Base-by-base conservation (phyloP, 2,113 vertebrate species). In the Anarhynchus alexandrinus region DNA sequence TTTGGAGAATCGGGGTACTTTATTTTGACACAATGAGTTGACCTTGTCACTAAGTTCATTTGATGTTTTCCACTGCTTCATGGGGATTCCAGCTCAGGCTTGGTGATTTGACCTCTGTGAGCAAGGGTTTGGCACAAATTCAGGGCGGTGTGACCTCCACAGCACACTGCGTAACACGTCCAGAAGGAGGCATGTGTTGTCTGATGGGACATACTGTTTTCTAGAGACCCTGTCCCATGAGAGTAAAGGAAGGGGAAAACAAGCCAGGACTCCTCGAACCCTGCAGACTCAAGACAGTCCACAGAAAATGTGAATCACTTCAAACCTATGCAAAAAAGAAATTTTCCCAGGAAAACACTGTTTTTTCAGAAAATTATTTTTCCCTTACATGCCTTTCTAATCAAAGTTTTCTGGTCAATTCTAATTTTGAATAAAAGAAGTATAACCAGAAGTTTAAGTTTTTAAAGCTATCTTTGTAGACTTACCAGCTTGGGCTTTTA, bases 201-300 rank as follows among this genome's bases (percentile, higher is more conserved):
- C 65, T 2, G 1, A 1, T 14, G 55, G 20, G 15, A 79, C 30
- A 36, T 17, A 20, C 2, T 0, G 0, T 49, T 74, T 78, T 15
- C 55, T 67, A 34, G 10, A 64, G 49, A 43, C 3, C 9, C 11
- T 42, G 14, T 47, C 19, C 49, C 10, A 21, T 27, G 29, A 67
- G 11, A 77, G 10, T 5, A 40, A 77, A 42, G 14, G 36, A 57
- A 74, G 47, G 7, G 6, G 8, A 43, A 78, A 78, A 78, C 4
- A 47, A 61, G 7, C 13, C 49, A 47, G 34, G 30, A 55, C 6
- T 76, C n/a, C 15, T 26, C 0, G 0, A 59, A 45, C 9, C 6
- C 38, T 93, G 54, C 12, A 65, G 64, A 36, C 11, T 32, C 58
- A 38, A 86, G 29, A 42, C 38, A 87, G 25, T 36, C n/a, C 49